phyloP scores from a whole-genome alignment of 2,113 vertebrate species.

The Willisornis vidua region DNA sequence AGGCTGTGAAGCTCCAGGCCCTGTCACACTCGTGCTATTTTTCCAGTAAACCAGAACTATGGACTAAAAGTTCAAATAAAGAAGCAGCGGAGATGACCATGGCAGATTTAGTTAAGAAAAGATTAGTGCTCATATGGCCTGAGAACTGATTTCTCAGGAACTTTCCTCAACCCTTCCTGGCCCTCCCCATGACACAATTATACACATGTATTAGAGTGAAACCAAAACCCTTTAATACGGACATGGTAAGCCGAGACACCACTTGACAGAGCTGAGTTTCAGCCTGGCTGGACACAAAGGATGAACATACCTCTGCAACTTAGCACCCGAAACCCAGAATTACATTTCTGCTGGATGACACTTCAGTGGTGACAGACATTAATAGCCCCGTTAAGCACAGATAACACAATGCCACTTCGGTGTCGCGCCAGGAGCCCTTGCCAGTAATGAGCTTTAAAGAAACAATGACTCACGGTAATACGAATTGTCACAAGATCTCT shows the following conservation, averaged over 20 bases:
- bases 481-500: constrained; percentile 36
- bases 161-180: neutral
- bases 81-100: neutral
- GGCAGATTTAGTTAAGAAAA: neutral
- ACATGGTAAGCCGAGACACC: neutral
- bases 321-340: constrained; percentile 45
- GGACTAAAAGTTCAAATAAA: neutral
- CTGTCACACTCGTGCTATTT: neutral
- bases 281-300: constrained; percentile 47
- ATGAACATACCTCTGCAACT: constrained; percentile 7
- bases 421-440: constrained; percentile 23
- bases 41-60: neutral
- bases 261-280: constrained; percentile 28
- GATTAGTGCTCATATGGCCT: neutral
- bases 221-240: constrained; percentile 43
- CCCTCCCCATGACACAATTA: neutral
- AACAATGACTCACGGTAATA: constrained; percentile 69
- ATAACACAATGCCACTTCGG: constrained; percentile 22
- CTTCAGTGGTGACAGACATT: constrained; percentile 35
- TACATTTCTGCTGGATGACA: constrained; percentile 63
- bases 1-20: neutral
- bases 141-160: constrained; percentile 25
- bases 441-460: constrained; percentile 59
- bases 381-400: constrained; percentile 42
- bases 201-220: constrained; percentile 39